phyloP scores from a whole-genome alignment of 2,888 invertebrate species.

The Tetragonisca angustula region DNA sequence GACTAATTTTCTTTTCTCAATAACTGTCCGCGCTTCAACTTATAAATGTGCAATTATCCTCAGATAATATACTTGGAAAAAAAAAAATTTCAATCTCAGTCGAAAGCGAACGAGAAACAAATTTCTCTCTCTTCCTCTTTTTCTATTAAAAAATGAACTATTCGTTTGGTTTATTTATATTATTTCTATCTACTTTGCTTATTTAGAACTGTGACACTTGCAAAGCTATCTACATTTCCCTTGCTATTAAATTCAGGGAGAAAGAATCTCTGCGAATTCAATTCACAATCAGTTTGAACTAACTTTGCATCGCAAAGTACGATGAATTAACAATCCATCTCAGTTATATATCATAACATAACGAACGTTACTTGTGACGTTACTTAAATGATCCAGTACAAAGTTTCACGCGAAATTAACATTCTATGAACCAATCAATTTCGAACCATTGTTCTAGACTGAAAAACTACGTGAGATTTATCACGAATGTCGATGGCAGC shows the following conservation, averaged over 20 bases:
- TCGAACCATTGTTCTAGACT: neutral
- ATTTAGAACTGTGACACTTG: too few relatives aligned
- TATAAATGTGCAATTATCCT: neutral
- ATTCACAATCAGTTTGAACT: neutral
- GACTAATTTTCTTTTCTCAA: neutral
- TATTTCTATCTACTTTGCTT: neutral
- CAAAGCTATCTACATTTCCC: neutral
- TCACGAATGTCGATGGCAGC: neutral
- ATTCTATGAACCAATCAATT: neutral
- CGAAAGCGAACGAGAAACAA: neutral
- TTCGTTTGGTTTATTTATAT: neutral
- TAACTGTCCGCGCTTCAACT: neutral
- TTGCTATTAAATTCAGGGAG: neutral
- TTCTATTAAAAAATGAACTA: neutral
- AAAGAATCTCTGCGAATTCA: slow-evolving; percentile 7
- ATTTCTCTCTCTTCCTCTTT: neutral
- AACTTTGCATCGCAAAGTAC: neutral
- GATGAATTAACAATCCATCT: neutral
- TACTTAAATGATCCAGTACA: neutral
- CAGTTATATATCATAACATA: too few relatives aligned
- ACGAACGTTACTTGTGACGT: neutral
- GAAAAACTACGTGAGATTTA: neutral
- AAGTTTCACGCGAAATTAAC: neutral
- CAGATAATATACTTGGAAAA: neutral
- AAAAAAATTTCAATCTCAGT: too few relatives aligned